phyloP scores from a whole-genome alignment of 2,888 invertebrate species.

The Phrixothrix hirtus region DNA sequence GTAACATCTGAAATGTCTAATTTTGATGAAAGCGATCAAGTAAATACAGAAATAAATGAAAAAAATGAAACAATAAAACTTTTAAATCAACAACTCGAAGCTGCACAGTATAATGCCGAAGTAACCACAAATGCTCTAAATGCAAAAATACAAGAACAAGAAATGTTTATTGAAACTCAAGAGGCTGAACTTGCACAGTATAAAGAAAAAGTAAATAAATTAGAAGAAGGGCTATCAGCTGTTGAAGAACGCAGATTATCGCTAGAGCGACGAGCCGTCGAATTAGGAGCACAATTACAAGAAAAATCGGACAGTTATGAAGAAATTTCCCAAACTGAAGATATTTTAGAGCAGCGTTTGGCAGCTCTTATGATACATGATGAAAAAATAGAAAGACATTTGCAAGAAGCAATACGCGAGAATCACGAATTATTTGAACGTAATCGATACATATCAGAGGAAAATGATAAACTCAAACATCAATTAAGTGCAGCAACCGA shows the following conservation, averaged over 20 bases:
- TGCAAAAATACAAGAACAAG: conserved; percentile 74
- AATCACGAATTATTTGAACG: conserved; percentile 62
- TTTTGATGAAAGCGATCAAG: conserved; percentile 26
- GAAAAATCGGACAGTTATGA: conserved; percentile 58
- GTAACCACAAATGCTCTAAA: conserved; percentile 58
- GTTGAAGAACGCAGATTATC: conserved; percentile 66
- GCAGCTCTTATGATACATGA: conserved; percentile 66
- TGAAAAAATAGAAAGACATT: conserved; percentile 63
- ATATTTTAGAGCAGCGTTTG: conserved; percentile 65
- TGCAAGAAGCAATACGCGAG: conserved; percentile 63
- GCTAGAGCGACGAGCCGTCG: conserved; percentile 64
- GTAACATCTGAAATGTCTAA: conserved; percentile 36
- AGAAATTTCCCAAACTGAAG: conserved; percentile 66
- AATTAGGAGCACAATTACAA: conserved; percentile 64
- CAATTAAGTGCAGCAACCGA: conserved; percentile 24
- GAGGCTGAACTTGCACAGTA: conserved; percentile 69
- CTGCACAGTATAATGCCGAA: conserved; percentile 51
- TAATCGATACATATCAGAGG: conserved; percentile 55
- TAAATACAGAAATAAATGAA: conserved; percentile 30
- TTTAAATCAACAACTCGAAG: conserved; percentile 50
- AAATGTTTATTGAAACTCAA: conserved; percentile 73
- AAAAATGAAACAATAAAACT: conserved; percentile 47
- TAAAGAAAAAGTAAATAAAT: conserved; percentile 65
- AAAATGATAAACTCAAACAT: conserved; percentile 27
- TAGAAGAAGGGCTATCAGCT: conserved; percentile 67